Evolutionary conservation across 1,140 invertebrate species (phyloP).

Genomic region (Antheraea pernyi): DNA sequence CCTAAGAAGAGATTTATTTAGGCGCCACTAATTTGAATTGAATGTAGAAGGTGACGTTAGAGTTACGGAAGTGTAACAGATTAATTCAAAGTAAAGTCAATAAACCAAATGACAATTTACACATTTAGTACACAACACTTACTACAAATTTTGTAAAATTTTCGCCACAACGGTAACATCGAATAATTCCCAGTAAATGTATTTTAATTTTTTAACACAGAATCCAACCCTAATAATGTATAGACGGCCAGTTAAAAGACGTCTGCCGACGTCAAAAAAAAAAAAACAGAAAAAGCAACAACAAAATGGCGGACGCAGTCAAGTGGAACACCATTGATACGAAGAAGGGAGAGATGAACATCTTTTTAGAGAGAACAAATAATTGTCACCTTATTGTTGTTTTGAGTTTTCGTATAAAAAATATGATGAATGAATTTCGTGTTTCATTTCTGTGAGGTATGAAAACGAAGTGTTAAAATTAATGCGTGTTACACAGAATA

Average conservation of each 20-base stretch:
- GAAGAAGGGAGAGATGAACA: slow-evolving; percentile 13
- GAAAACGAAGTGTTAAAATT: not conserved
- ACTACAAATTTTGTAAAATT: too few relatives aligned
- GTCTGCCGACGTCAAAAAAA: slow-evolving; percentile 36
- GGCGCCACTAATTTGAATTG: too few relatives aligned
- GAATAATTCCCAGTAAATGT: too few relatives aligned
- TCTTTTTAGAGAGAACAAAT: slow-evolving; percentile 24
- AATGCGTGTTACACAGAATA: too few relatives aligned
- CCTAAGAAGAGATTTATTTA: too few relatives aligned
- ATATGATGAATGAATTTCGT: not conserved
- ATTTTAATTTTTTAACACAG: too few relatives aligned
- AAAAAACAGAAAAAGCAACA: slow-evolving; percentile 15
- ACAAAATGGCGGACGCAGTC: slow-evolving; percentile 41
- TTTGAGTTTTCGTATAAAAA: not conserved
- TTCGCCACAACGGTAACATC: too few relatives aligned
- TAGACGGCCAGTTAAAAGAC: slow-evolving; percentile 38
- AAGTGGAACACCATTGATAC: slow-evolving; percentile 47
- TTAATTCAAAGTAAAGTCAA: too few relatives aligned
- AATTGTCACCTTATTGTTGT: slow-evolving; percentile 13
- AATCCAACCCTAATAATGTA: slow-evolving; percentile 24
- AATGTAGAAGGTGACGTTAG: too few relatives aligned
- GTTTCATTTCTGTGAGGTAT: not conserved
- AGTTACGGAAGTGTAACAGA: too few relatives aligned
- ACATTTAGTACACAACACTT: too few relatives aligned
- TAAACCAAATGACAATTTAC: too few relatives aligned